These are phyloP conservation scores for Cinclus cinclus DNA, from an alignment of 2,113 vertebrate species.

Conservation along the genomic window DNA sequence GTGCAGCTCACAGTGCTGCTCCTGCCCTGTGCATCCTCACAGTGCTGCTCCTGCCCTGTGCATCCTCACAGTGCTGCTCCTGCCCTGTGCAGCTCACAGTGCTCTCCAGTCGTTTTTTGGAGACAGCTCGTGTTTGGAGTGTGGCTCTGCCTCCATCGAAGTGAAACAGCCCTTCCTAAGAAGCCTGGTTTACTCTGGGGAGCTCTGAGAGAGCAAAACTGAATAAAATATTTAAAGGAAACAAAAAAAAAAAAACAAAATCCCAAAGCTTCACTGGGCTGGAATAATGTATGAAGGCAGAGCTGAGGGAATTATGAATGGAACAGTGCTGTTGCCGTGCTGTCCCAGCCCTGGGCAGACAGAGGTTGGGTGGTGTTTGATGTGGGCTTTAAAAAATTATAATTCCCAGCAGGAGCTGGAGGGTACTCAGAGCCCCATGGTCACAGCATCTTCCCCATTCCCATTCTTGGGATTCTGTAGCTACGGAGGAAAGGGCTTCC, in stretches of 20 bases:
- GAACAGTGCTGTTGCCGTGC: background rate
- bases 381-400: background rate
- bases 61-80: too few relatives aligned
- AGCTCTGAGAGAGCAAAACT: background rate
- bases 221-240: background rate
- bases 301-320: background rate
- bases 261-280: background rate
- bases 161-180: background rate
- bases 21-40: too few relatives aligned
- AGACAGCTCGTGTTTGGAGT: background rate
- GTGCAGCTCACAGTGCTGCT: background rate
- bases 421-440: rapidly evolving
- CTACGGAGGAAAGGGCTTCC: rapidly evolving
- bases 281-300: background rate
- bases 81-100: too few relatives aligned
- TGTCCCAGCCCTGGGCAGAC: background rate
- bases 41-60: background rate
- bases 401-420: background rate
- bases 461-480: background rate
- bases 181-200: background rate
- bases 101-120: background rate
- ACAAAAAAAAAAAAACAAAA: background rate
- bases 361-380: background rate
- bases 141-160: background rate
- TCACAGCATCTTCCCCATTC: rapidly evolving